Percentiles rank a stretch among this genome's conserved stretches.
Evolutionary conservation across 1,140 invertebrate genomes (phyloP).

Genomic region (Latrodectus geometricus): DNA sequence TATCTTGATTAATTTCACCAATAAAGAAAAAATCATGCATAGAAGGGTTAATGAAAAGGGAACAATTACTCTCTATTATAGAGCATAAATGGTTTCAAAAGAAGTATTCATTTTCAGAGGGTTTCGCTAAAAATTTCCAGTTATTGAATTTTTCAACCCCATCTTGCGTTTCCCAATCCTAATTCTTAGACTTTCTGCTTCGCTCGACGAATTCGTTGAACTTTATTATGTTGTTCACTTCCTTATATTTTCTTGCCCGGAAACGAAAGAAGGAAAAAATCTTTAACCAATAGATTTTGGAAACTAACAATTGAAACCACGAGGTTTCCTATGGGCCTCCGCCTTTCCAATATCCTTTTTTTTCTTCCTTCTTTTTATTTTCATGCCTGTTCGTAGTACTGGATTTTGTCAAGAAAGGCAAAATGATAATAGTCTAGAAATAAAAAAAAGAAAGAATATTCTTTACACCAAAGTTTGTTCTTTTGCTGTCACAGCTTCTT

Average conservation of each 20-base stretch:
- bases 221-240: slow-evolving; percentile 47
- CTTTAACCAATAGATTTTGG: slow-evolving; percentile 50
- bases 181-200: slow-evolving; percentile 38
- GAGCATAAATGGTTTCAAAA: too few relatives aligned
- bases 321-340: not conserved
- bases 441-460: not conserved
- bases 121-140: slow-evolving; percentile 15
- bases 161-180: not conserved
- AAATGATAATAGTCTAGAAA: not conserved
- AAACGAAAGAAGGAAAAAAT: slow-evolving; percentile 9
- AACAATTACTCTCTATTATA: too few relatives aligned
- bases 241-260: slow-evolving; percentile 40
- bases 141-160: slow-evolving; percentile 37
- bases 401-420: slow-evolving; percentile 5
- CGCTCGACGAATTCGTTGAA: slow-evolving; percentile 32
- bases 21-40: too few relatives aligned
- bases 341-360: not conserved
- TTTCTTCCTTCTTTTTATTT: not conserved
- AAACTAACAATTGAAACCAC: slow-evolving; percentile 53
- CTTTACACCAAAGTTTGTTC: slow-evolving; percentile 35
- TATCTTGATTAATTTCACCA: too few relatives aligned
- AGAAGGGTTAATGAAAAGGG: too few relatives aligned
- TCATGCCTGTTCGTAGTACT: not conserved
- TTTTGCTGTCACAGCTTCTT: not conserved
- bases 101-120: not conserved